Conservation (phyloP, 37 sponge, comb jelly and placozoan species). For the Bolinopsis microptera region DNA sequence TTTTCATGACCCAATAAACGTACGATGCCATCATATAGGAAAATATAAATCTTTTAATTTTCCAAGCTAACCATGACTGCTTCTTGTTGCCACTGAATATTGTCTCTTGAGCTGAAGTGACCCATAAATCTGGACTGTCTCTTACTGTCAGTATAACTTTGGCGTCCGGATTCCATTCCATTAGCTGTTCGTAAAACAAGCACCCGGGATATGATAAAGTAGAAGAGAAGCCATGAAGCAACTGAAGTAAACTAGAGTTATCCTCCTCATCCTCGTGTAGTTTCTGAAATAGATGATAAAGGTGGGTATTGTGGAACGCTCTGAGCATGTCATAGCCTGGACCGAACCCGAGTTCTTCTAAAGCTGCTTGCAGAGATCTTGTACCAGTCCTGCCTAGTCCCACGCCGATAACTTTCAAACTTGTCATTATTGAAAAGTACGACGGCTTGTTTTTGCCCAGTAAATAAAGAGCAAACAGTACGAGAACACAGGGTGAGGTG, state of each 20-base stretch:
- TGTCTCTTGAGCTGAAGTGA: background rate
- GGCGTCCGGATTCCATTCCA: background rate
- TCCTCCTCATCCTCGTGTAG: background rate
- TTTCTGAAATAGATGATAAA: background rate
- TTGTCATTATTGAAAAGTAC: conserved; percentile 7
- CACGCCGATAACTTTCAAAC: conserved; percentile 24
- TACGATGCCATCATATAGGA: background rate
- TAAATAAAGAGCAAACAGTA: too few species aligned
- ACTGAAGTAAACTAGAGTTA: background rate
- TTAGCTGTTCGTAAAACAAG: background rate
- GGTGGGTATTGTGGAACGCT: background rate
- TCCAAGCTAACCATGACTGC: background rate
- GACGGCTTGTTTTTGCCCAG: too few species aligned
- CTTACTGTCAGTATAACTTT: background rate
- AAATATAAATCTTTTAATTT: background rate
- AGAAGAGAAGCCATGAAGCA: background rate
- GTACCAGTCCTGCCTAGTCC: conserved; percentile 56
- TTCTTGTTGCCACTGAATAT: background rate
- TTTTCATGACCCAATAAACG: background rate
- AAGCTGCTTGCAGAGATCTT: background rate
- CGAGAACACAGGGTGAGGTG: too few species aligned
- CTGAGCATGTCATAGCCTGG: background rate
- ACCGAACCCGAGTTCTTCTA: conserved; percentile 5
- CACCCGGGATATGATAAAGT: background rate
- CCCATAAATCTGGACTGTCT: conserved; percentile 11